phyloP scores from a whole-genome alignment of 2,797 vertebrate genomes.

The Mus spretus region DNA sequence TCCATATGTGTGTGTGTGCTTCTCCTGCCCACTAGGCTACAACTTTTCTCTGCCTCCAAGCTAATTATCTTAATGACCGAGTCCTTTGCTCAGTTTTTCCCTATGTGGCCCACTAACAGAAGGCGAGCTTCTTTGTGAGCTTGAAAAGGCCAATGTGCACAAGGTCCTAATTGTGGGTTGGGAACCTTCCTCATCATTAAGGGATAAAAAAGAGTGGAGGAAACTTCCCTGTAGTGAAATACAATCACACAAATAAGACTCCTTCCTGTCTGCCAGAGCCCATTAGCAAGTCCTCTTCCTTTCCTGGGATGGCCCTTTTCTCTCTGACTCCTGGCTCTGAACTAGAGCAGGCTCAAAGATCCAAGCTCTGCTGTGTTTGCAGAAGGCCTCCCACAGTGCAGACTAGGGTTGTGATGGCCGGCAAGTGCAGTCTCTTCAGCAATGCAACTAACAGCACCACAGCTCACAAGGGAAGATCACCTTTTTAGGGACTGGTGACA shows the following conservation, averaged over 20 bases:
- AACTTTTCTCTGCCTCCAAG: background rate
- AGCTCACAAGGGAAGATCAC: background rate
- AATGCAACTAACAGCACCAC: background rate
- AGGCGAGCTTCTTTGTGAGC: background rate
- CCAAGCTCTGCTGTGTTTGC: background rate
- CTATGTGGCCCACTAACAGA: background rate
- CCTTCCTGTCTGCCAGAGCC: background rate
- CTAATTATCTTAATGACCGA: background rate
- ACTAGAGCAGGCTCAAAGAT: background rate
- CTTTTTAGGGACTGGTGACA: background rate
- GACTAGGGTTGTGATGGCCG: background rate
- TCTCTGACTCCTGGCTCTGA: background rate
- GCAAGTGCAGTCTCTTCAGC: background rate
- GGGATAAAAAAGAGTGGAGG: background rate
- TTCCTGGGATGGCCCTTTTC: rapidly evolving
- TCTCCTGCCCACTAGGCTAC: background rate
- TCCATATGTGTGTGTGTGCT: background rate
- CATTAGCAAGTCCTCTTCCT: background rate
- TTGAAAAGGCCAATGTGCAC: background rate
- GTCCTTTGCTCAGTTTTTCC: background rate
- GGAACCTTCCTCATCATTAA: background rate
- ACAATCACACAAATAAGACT: background rate
- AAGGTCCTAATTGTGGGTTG: background rate
- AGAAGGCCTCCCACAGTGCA: background rate
- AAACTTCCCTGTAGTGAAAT: background rate